Conservation (phyloP, 2,797 vertebrate genomes). For the Carcharodon carcharias region DNA sequence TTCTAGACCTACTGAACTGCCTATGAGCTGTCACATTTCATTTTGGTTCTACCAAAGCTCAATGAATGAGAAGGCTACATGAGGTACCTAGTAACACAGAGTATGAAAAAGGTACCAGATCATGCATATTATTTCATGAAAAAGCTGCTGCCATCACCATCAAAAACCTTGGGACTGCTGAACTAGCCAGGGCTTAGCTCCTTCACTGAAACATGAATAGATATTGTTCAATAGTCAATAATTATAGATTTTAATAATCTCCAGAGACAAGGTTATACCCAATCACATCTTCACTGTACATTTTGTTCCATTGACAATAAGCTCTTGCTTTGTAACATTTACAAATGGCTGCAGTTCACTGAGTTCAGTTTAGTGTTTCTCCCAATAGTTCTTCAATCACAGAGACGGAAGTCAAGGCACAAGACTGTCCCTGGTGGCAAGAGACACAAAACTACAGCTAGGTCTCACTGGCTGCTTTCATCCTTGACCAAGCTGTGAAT, state of each 20-base stretch:
- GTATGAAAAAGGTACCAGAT: background rate
- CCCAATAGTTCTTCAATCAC: background rate
- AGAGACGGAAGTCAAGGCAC: conserved; percentile 3
- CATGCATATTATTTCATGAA: background rate
- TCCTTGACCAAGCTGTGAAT: background rate
- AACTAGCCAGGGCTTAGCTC: background rate
- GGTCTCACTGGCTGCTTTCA: background rate
- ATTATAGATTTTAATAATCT: background rate
- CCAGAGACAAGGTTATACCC: background rate
- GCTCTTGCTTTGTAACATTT: background rate
- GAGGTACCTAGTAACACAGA: background rate
- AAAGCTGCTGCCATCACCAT: background rate
- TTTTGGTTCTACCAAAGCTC: background rate
- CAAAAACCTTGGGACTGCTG: background rate
- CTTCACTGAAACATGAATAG: background rate
- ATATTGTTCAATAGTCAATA: background rate
- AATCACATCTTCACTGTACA: too few species aligned
- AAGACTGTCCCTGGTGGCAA: background rate
- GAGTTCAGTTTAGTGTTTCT: background rate
- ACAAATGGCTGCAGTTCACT: background rate
- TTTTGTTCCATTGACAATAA: background rate
- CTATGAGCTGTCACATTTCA: too few species aligned
- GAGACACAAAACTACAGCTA: background rate
- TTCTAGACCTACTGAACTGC: too few species aligned
- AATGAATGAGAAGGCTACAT: background rate